Evolutionary conservation across 2,113 vertebrate species (phyloP).

Genomic region (Cepphus grylle): DNA sequence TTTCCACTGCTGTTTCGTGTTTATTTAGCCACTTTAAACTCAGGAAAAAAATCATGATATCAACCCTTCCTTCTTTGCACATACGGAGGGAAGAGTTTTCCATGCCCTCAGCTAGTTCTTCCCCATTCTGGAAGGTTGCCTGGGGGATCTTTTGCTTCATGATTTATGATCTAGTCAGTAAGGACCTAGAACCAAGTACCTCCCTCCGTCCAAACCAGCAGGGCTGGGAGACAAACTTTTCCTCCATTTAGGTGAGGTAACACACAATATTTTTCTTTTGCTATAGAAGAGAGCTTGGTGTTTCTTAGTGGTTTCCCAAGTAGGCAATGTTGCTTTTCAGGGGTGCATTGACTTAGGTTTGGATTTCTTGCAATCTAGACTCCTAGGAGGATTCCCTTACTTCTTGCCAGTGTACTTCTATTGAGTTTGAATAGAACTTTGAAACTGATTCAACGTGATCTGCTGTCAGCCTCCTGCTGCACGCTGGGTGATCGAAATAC

Average conservation of each 20-base stretch:
- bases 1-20: background rate
- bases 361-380: background rate
- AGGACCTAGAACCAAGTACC: background rate
- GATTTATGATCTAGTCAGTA: background rate
- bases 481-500: background rate
- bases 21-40: background rate
- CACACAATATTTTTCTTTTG: background rate
- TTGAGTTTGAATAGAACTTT: conserved; percentile 14
- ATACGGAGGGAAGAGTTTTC: background rate
- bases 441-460: conserved; percentile 44
- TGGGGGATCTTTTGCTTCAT: background rate
- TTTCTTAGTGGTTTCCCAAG: background rate
- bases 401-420: background rate
- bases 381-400: background rate
- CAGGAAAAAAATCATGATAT: background rate
- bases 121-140: background rate
- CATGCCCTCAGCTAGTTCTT: background rate
- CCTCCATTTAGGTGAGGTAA: background rate
- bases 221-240: background rate
- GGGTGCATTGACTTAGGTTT: background rate
- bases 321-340: background rate
- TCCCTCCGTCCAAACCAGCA: background rate
- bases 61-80: background rate
- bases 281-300: background rate
- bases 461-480: background rate